Evolutionary conservation across 2,888 invertebrate genomes (phyloP).

Genomic region (Panzeria rudis): DNA sequence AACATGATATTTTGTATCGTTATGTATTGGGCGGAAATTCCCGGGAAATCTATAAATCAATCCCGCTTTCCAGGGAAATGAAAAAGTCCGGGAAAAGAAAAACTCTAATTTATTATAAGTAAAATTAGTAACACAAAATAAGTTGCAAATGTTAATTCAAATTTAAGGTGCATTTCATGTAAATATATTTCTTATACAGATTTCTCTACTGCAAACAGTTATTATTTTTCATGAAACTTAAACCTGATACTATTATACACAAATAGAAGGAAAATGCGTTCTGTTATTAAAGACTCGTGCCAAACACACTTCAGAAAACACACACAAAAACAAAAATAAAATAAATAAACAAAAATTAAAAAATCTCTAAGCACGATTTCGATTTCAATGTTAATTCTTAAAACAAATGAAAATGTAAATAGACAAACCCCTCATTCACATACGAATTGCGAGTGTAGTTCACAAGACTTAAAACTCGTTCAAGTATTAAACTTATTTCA

Average conservation of each 20-base stretch:
- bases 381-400: slow-evolving; percentile 64
- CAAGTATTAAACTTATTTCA: slow-evolving; percentile 6
- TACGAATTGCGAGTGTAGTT: neutral
- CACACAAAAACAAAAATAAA: neutral
- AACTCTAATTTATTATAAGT: too few species aligned
- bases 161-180: too few species aligned
- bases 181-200: neutral
- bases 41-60: too few species aligned
- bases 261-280: slow-evolving; percentile 12
- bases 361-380: slow-evolving; percentile 51
- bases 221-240: neutral
- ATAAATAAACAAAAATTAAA: neutral
- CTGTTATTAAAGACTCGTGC: slow-evolving; percentile 58
- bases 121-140: too few species aligned
- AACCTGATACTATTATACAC: neutral
- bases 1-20: too few species aligned
- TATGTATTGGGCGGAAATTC: too few species aligned
- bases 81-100: too few species aligned
- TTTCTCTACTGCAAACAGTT: neutral
- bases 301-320: slow-evolving; percentile 55
- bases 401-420: slow-evolving; percentile 48
- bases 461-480: neutral
- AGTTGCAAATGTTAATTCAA: too few species aligned
- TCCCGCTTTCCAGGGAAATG: too few species aligned
- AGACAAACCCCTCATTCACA: slow-evolving; percentile 29